Conservation (phyloP, 2,888 invertebrate genomes). For the Melieria crassipennis region DNA sequence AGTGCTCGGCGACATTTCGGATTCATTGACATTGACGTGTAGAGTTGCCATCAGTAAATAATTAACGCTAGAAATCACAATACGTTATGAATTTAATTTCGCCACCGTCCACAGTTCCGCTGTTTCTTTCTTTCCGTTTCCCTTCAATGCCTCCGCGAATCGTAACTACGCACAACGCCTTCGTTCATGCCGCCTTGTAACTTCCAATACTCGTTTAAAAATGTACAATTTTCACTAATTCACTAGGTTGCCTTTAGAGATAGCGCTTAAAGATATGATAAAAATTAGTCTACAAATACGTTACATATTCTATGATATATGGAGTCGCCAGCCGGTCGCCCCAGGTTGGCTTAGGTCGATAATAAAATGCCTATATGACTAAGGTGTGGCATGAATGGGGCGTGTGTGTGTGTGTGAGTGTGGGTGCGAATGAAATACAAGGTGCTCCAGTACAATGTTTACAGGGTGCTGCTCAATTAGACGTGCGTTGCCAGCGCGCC, state of each 20-base stretch:
- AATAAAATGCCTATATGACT: too few relatives aligned
- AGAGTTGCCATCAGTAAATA: slow-evolving; percentile 54
- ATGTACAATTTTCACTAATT: slow-evolving; percentile 30
- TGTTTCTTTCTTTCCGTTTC: not conserved
- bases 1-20: slow-evolving; percentile 24
- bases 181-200: not conserved
- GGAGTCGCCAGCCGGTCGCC: too few relatives aligned
- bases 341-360: too few relatives aligned
- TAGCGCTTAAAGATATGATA: slow-evolving; percentile 28
- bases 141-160: not conserved
- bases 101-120: not conserved
- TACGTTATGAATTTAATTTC: slow-evolving; percentile 52
- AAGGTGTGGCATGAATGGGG: too few relatives aligned
- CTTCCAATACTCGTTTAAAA: slow-evolving; percentile 14
- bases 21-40: slow-evolving; percentile 41
- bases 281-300: slow-evolving; percentile 23
- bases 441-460: slow-evolving; percentile 13
- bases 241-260: slow-evolving; percentile 26
- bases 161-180: not conserved
- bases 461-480: slow-evolving; percentile 61
- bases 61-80: slow-evolving; percentile 66
- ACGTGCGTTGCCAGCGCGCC: slow-evolving; percentile 72
- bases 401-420: not conserved
- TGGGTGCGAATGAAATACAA: slow-evolving; percentile 8
- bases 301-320: slow-evolving; percentile 5